Percentiles rank a stretch among this genome's conserved stretches.
phyloP scores from a whole-genome alignment of 2,888 invertebrate species.

The Tenthredo amoena region DNA sequence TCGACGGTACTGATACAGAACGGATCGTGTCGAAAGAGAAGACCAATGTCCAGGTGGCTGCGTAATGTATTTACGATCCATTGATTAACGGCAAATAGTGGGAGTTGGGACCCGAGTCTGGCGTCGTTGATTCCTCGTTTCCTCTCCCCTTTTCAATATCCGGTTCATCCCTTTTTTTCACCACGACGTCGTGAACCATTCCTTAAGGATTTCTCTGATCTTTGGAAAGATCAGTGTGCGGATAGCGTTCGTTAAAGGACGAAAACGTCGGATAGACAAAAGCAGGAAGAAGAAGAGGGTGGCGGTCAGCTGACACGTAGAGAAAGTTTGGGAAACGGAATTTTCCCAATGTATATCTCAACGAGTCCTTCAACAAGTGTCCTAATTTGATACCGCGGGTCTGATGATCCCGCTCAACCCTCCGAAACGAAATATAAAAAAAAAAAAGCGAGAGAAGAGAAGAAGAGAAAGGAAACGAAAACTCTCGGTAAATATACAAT shows the following conservation, averaged over 20 bases:
- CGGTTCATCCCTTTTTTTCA: background rate
- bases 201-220: background rate
- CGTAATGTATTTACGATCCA: slow-evolving; percentile 34
- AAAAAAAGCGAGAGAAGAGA: background rate
- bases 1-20: background rate
- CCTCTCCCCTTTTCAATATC: background rate
- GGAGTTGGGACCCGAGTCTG: background rate
- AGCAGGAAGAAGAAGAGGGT: background rate
- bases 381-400: background rate
- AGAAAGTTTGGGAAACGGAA: background rate
- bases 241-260: background rate
- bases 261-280: background rate
- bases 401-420: background rate
- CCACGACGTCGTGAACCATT: background rate
- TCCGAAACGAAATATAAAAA: background rate
- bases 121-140: slow-evolving; percentile 8
- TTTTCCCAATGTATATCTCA: slow-evolving; percentile 4
- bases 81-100: slow-evolving; percentile 20
- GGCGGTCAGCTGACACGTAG: slow-evolving; percentile 11
- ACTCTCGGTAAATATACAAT: background rate
- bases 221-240: background rate
- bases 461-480: background rate
- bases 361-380: slow-evolving; percentile 30
- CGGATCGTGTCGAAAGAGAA: background rate
- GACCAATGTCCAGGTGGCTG: slow-evolving; percentile 10